phyloP scores from a whole-genome alignment of 2,888 invertebrate species.

The Nymphalis urticae region DNA sequence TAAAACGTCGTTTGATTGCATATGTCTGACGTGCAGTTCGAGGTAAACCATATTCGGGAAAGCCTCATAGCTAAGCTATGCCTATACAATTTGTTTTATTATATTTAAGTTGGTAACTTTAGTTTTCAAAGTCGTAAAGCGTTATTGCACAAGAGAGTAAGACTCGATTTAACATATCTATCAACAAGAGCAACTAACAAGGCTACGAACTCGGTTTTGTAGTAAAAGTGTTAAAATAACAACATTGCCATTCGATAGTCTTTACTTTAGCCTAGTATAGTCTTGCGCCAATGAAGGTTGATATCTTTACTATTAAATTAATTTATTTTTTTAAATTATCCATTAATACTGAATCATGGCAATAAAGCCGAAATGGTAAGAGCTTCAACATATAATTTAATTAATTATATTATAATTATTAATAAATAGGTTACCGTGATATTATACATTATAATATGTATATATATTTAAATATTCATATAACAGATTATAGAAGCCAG shows the following conservation, averaged over 20 bases:
- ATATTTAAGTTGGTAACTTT: conserved; percentile 37
- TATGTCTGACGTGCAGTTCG: no score
- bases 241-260: no score
- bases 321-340: background rate
- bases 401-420: background rate
- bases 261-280: no score
- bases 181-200: background rate
- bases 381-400: background rate
- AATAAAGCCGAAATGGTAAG: background rate
- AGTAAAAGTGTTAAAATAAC: no score
- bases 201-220: background rate
- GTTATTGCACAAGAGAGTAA: conserved; percentile 12
- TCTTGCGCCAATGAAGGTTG: no score
- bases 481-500: background rate
- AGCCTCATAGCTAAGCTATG: background rate
- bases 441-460: background rate
- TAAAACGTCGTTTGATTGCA: conserved; percentile 24
- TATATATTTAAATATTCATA: background rate
- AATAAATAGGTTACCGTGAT: background rate
- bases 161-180: background rate
- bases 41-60: background rate
- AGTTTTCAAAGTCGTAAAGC: conserved; percentile 16
- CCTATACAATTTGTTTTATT: background rate
- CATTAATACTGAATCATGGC: conserved; percentile 3
- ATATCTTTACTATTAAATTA: no score